Conservation (phyloP, 2,797 vertebrate species). For the Smutsia gigantea region DNA sequence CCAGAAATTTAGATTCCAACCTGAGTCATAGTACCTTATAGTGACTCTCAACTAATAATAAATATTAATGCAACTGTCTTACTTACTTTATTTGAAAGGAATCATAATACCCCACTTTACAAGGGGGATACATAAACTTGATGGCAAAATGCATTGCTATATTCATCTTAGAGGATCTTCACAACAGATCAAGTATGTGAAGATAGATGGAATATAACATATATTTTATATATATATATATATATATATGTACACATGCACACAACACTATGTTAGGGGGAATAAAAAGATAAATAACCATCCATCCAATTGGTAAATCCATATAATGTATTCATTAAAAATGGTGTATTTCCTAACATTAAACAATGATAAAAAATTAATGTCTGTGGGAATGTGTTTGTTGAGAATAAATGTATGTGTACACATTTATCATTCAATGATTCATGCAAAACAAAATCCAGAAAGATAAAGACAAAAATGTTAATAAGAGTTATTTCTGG, state of each 20-base stretch:
- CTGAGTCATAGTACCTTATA: neutral
- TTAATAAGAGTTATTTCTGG: neutral
- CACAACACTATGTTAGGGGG: neutral
- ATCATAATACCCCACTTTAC: neutral
- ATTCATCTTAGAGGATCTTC: neutral
- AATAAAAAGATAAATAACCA: neutral
- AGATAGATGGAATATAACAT: neutral
- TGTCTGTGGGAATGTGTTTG: neutral
- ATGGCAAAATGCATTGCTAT: neutral
- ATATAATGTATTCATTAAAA: neutral
- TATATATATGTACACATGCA: neutral
- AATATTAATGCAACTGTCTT: neutral
- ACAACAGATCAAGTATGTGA: neutral
- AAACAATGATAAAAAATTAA: neutral
- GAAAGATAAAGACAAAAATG: neutral
- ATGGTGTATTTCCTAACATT: neutral
- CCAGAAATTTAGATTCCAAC: neutral
- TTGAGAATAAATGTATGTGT: neutral
- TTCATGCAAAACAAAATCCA: slow-evolving; percentile 13
- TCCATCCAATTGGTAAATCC: neutral
- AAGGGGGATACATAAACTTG: neutral
- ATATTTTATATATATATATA: neutral
- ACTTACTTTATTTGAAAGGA: slow-evolving; percentile 11
- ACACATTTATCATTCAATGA: neutral
- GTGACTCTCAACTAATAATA: neutral